These are phyloP conservation scores for Diplodus puntazzo DNA, from an alignment of 2,797 vertebrate species.

Conservation along the genomic window DNA sequence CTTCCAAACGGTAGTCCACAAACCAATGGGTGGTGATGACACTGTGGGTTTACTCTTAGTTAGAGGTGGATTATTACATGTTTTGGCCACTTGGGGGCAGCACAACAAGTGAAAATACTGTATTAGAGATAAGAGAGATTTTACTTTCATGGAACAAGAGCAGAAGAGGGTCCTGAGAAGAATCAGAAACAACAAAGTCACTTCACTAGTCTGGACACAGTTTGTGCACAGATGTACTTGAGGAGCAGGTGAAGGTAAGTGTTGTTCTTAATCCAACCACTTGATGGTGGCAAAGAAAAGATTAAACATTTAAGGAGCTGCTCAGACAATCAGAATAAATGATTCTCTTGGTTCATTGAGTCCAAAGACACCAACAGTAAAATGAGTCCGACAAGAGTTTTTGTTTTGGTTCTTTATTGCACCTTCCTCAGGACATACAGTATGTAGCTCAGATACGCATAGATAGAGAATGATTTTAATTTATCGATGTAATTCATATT, in stretches of 20 bases:
- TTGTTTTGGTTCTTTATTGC: conserved; percentile 67
- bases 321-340: background rate
- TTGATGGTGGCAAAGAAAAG: background rate
- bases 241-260: background rate
- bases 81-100: background rate
- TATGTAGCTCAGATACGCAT: conserved; percentile 41
- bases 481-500: conserved; percentile 40
- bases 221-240: background rate
- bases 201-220: background rate
- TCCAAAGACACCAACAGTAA: background rate
- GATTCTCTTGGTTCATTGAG: background rate
- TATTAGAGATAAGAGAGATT: background rate
- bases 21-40: too few species aligned
- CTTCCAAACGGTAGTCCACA: too few species aligned
- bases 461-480: conserved; percentile 14
- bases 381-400: conserved; percentile 32
- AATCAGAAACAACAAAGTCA: too few species aligned
- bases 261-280: background rate
- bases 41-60: too few species aligned
- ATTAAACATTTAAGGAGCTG: background rate
- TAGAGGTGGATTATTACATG: background rate
- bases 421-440: conserved; percentile 62
- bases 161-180: background rate
- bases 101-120: background rate
- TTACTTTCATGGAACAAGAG: background rate